phyloP scores from a whole-genome alignment of 2,888 invertebrate genomes.

The Philonicus albiceps region DNA sequence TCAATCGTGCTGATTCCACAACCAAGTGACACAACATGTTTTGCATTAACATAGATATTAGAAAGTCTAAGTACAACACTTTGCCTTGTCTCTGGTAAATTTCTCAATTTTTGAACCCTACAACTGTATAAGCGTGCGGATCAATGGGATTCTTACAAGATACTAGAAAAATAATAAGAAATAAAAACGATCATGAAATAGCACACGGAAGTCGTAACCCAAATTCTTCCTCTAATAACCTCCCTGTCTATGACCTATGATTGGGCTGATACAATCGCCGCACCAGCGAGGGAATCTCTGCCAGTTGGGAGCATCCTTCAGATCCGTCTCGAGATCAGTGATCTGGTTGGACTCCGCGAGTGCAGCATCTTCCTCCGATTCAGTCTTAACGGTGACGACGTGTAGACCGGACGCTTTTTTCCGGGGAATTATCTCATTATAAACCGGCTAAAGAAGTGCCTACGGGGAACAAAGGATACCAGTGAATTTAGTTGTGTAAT shows the following conservation, averaged over 20 bases:
- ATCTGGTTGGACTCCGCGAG: not conserved
- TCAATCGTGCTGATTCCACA: not conserved
- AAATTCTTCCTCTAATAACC: slow-evolving; percentile 15
- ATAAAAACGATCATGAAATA: not conserved
- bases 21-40: slow-evolving; percentile 1
- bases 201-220: slow-evolving; percentile 43
- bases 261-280: not conserved
- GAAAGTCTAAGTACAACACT: not conserved
- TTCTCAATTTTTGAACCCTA: not conserved
- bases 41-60: not conserved
- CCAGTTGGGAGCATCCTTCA: not conserved
- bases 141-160: not conserved
- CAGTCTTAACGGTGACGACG: slow-evolving; percentile 42
- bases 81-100: not conserved
- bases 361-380: not conserved
- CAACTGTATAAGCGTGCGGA: not conserved
- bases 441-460: not conserved
- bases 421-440: not conserved
- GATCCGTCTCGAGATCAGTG: not conserved
- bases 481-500: slow-evolving; percentile 10
- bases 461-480: slow-evolving; percentile 27
- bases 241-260: slow-evolving; percentile 28
- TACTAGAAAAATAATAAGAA: not conserved
- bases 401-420: slow-evolving; percentile 30
- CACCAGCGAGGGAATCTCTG: not conserved